phyloP scores from a whole-genome alignment of 2,113 vertebrate genomes.

The Pterocles orientalis region DNA sequence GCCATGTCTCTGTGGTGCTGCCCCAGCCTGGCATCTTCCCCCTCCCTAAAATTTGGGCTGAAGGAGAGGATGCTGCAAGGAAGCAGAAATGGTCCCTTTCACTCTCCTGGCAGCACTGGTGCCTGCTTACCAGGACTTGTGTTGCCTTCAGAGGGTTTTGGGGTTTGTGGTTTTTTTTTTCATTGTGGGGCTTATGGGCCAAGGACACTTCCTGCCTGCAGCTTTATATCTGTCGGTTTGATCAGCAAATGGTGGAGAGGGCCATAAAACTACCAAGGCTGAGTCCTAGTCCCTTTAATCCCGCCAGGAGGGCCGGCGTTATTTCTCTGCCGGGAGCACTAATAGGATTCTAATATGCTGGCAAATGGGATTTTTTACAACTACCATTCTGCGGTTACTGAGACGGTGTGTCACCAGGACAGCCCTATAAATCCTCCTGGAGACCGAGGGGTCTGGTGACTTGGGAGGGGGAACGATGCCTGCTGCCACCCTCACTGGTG shows the following conservation, averaged over 20 bases:
- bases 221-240: conserved; percentile 76
- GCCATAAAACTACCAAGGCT: conserved; percentile 67
- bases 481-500: fast-evolving
- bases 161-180: neutral
- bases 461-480: neutral
- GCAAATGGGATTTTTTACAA: conserved; percentile 86
- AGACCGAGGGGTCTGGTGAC: neutral
- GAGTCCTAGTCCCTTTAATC: conserved; percentile 71
- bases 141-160: neutral
- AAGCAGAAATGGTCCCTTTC: neutral
- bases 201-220: conserved; percentile 71
- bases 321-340: conserved; percentile 76
- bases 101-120: neutral
- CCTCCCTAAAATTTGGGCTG: fast-evolving
- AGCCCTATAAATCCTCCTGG: conserved; percentile 72
- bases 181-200: conserved; percentile 65
- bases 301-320: conserved; percentile 69
- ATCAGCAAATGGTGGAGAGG: conserved; percentile 63
- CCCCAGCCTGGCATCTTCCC: too few relatives aligned
- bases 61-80: neutral
- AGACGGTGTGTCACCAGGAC: conserved; percentile 66
- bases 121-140: neutral
- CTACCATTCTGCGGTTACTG: conserved; percentile 76
- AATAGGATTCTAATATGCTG: conserved; percentile 82
- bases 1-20: neutral